Base-by-base conservation (phyloP, 2,797 vertebrate genomes). In the Graptemys geographica region DNA sequence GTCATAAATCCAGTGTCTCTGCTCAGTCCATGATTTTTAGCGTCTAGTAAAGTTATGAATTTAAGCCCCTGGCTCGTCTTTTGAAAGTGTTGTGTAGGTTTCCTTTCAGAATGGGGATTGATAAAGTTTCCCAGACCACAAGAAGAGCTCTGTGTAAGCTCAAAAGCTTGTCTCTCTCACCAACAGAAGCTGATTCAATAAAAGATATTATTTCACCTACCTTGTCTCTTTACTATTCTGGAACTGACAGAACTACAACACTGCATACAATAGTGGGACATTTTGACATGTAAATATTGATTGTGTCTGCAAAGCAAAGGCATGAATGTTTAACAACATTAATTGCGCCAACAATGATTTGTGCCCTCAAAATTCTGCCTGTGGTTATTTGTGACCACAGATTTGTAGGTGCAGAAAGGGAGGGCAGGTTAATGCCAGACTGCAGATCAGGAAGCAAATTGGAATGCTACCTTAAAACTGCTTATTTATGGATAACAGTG, bases 361-460 rank as follows among this genome's bases (percentile, higher is more conserved):
- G 94, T 83, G 28, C 79, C 69, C 52, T 6, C 11, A 33, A 62
- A 6, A 41, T 11, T 41, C 10, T 90, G 47, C 59, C 57, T 31
- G 1, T 78, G 83, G 13, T 28, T 93, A 8, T 86, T 94, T 82
- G 25, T 65, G 59, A 15, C 12, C 69, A n/a, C 52, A 53, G 37
- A 90, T 90, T 87, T 74, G 15, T 88, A 91, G 47, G 6, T 44
- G 13, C 72, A 74, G 37, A 44, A 44, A 44, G 44, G 25, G 23
- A 76, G 44, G 74, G 23, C 31, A 5, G 93, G 21, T 85, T 91
- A 90, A 87, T 81, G 16, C 33, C 49, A 59, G 90, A 95, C 84
- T 37, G 33, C 37, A 31, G 55, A 52, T 69, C 55, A 12, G 18
- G 41, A 62, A 52, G 69, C 5, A 41, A 91, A 84, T 56, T 5